Evolutionary conservation across 37 sponge, comb jelly and placozoan genomes (phyloP).

Genomic region (Aplysina aerophoba): DNA sequence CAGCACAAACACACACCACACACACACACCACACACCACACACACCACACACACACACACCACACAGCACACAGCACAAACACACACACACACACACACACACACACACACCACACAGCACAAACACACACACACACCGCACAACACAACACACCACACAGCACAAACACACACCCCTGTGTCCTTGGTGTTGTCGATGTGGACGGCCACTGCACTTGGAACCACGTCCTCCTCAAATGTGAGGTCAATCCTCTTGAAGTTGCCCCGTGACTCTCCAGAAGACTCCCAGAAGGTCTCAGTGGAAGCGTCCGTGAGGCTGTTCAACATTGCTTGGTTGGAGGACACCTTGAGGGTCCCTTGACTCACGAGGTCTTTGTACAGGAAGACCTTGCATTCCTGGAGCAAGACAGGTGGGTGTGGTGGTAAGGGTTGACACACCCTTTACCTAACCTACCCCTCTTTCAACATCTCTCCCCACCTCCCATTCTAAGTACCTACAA

Average conservation of each 20-base stretch:
- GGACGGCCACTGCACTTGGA: constrained; percentile 60
- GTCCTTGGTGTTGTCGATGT: constrained; percentile 85
- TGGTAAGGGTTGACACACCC: too few species aligned
- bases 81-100: constrained; percentile 14
- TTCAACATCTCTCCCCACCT: too few species aligned
- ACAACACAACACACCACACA: neutral
- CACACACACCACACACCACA: too few species aligned
- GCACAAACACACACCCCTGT: constrained; percentile 51
- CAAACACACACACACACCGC: too few species aligned
- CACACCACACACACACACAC: too few species aligned
- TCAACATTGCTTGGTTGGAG: constrained; percentile 86
- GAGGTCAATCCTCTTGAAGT: constrained; percentile 53
- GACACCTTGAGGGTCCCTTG: constrained; percentile 74
- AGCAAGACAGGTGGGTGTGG: too few species aligned
- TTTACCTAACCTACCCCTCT: too few species aligned
- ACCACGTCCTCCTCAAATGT: constrained; percentile 49
- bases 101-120: constrained; percentile 35
- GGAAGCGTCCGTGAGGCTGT: constrained; percentile 86
- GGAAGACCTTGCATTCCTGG: constrained; percentile 46
- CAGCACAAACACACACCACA: too few species aligned
- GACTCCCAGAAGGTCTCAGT: constrained; percentile 99
- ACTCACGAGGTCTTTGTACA: constrained; percentile 61
- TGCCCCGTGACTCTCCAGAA: constrained; percentile 71
- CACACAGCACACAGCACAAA: too few species aligned
- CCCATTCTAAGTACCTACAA: too few species aligned